A percentile compares a stretch with the other conserved stretches of the same genome.
These are phyloP conservation scores for Salvator merianae DNA, from an alignment of 2,113 vertebrate species.

Conservation along the genomic window DNA sequence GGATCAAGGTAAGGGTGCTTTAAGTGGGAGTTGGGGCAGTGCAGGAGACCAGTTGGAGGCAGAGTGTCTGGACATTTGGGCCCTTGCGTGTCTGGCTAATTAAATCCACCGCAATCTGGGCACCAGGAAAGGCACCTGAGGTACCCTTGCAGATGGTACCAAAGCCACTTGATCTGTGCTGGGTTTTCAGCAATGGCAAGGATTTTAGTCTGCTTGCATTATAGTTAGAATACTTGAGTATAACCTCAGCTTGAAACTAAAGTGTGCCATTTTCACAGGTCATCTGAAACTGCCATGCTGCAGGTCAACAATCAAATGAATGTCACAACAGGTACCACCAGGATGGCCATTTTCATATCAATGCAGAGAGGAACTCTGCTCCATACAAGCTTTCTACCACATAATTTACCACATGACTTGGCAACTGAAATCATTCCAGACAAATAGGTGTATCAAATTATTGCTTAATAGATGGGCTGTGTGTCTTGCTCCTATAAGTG, in stretches of 20 bases:
- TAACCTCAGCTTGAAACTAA: not conserved
- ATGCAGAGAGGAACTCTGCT: slow-evolving; percentile 6
- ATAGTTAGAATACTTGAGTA: not conserved
- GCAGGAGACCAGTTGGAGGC: too few species aligned
- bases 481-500: not conserved
- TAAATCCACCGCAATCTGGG: too few species aligned
- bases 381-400: not conserved
- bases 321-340: not conserved
- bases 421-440: slow-evolving; percentile 20
- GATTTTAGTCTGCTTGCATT: not conserved
- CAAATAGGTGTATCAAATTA: not conserved
- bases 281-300: not conserved
- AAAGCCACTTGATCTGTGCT: not conserved
- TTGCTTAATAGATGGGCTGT: slow-evolving; percentile 10
- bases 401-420: slow-evolving; percentile 34
- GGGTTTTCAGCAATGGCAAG: not conserved
- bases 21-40: too few species aligned
- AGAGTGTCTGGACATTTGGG: too few species aligned
- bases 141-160: too few species aligned
- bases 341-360: not conserved
- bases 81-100: too few species aligned
- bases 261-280: not conserved
- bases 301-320: not conserved
- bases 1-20: too few species aligned
- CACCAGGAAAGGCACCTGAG: too few species aligned